phyloP scores from a whole-genome alignment of 2,797 vertebrate species.

The Hippoglossus hippoglossus region DNA sequence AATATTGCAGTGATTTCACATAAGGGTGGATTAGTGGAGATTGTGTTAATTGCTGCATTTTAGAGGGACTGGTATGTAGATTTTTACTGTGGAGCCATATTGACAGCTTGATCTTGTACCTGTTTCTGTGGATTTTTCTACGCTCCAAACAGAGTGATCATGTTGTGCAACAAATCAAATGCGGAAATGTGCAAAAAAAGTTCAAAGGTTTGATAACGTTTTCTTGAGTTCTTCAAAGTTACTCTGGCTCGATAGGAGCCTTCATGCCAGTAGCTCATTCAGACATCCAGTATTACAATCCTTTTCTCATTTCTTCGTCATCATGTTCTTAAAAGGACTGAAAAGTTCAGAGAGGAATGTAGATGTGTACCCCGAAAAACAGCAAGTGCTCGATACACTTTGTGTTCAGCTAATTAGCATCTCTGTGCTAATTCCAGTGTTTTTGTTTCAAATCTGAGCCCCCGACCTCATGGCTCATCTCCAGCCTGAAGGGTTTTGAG shows the following conservation, averaged over 20 bases:
- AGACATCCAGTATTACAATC: background rate
- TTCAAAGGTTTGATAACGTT: background rate
- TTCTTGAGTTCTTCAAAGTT: background rate
- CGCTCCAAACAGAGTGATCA: background rate
- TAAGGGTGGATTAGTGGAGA: too few relatives aligned
- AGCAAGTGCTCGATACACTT: slow-evolving; percentile 70
- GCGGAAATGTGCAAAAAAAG: background rate
- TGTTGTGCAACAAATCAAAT: background rate
- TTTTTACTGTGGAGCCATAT: slow-evolving; percentile 20
- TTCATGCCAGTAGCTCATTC: background rate
- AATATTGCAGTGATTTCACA: too few relatives aligned
- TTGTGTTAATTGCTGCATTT: background rate
- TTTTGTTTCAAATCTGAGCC: slow-evolving; percentile 44
- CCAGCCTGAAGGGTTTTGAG: slow-evolving; percentile 24
- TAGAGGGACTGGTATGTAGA: background rate
- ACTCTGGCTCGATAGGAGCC: too few relatives aligned
- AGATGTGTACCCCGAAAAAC: slow-evolving; percentile 78
- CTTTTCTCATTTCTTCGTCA: background rate
- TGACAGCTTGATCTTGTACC: slow-evolving; percentile 29
- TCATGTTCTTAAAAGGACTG: slow-evolving; percentile 12
- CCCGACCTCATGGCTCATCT: slow-evolving; percentile 38
- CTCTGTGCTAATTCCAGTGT: slow-evolving; percentile 56
- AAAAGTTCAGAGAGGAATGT: slow-evolving; percentile 78
- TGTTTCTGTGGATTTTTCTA: slow-evolving; percentile 8
- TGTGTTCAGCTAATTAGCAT: slow-evolving; percentile 76